These are phyloP conservation scores for Erethizon dorsatum DNA, from an alignment of 2,797 vertebrate species.

Conservation along the genomic window DNA sequence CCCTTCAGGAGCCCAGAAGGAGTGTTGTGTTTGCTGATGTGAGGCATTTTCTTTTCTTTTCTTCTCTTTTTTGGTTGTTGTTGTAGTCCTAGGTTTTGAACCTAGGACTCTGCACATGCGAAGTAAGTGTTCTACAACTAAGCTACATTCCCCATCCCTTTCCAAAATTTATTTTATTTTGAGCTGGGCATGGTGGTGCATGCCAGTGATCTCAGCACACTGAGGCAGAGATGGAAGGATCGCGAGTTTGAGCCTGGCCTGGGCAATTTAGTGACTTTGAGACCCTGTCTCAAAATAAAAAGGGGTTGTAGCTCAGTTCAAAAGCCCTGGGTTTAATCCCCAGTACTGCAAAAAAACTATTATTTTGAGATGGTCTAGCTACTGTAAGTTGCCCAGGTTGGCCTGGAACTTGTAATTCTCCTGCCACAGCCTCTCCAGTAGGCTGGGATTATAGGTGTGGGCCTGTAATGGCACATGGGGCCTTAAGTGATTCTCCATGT, in stretches of 20 bases:
- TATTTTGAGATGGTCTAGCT: neutral
- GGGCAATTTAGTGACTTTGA: neutral
- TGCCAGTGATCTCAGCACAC: neutral
- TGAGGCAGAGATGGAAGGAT: neutral
- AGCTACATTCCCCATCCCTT: neutral
- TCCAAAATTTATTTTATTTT: neutral
- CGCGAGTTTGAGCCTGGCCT: neutral
- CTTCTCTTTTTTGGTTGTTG: neutral
- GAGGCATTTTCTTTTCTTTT: neutral
- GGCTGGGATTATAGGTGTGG: neutral
- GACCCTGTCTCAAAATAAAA: neutral
- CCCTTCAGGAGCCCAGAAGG: neutral
- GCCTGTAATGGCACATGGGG: neutral
- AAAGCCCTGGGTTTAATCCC: neutral
- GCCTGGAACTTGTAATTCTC: neutral
- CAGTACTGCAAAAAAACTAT: neutral
- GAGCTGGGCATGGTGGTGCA: neutral
- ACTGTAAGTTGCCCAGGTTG: neutral
- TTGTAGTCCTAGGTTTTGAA: neutral
- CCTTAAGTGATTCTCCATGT: neutral
- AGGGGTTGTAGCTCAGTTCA: neutral
- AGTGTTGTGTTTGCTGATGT: neutral
- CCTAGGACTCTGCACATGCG: neutral
- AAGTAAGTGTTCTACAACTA: neutral
- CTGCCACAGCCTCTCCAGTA: neutral